phyloP scores from a whole-genome alignment of 2,113 vertebrate species.

The Lophochroa leadbeateri region DNA sequence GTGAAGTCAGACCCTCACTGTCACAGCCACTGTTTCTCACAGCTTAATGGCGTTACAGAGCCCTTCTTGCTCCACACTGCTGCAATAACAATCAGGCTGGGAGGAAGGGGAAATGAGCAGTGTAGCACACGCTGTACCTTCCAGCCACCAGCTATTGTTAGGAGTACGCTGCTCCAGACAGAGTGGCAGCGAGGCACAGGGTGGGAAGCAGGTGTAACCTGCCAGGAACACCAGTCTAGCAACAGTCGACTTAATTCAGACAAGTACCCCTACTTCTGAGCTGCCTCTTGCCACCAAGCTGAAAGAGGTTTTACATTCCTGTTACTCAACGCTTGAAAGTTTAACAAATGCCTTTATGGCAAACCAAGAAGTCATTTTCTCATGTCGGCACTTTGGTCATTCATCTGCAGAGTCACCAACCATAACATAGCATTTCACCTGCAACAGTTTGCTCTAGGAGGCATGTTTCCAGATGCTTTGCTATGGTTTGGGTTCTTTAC shows the following conservation, averaged over 20 bases:
- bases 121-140: conserved; percentile 71
- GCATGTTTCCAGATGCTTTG: background rate
- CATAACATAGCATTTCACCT: background rate
- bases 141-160: conserved; percentile 79
- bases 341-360: background rate
- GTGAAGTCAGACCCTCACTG: background rate
- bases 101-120: conserved; percentile 76
- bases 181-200: conserved; percentile 55
- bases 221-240: conserved; percentile 37
- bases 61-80: background rate
- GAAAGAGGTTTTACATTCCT: background rate
- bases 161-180: conserved; percentile 61
- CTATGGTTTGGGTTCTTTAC: background rate
- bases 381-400: background rate
- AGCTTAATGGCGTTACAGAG: conserved; percentile 33
- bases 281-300: background rate
- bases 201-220: conserved; percentile 61
- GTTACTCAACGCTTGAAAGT: background rate
- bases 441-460: background rate
- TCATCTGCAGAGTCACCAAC: background rate
- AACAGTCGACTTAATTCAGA: conserved; percentile 14
- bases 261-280: background rate
- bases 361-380: background rate
- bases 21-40: conserved; percentile 14
- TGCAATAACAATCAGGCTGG: conserved; percentile 59